Evolutionary conservation across 1,140 invertebrate species (phyloP).

Genomic region (Microplitis demolitor): DNA sequence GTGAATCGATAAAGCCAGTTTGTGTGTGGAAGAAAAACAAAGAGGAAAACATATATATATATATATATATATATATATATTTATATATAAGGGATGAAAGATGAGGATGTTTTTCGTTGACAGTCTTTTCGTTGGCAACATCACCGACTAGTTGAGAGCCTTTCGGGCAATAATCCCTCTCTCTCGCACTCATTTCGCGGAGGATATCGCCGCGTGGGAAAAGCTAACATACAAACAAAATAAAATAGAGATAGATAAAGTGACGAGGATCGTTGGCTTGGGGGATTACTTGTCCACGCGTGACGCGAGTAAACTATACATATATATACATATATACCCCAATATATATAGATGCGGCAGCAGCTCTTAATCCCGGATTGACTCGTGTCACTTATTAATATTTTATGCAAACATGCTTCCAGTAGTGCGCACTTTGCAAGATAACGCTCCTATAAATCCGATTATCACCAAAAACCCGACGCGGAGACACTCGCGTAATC

Average conservation of each 20-base stretch:
- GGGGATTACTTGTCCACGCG: slow-evolving; percentile 34
- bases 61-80: background rate
- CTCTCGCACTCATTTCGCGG: background rate
- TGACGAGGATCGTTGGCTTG: slow-evolving; percentile 35
- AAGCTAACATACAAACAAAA: slow-evolving; percentile 56
- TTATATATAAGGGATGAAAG: slow-evolving; percentile 1
- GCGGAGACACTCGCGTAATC: background rate
- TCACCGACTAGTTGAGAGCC: background rate
- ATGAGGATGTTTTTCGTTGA: background rate
- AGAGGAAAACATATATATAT: background rate
- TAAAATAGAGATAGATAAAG: slow-evolving; percentile 62
- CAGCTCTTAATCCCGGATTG: slow-evolving; percentile 58
- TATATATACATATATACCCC: background rate
- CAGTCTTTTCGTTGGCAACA: background rate
- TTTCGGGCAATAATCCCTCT: slow-evolving; percentile 27
- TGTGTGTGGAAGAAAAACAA: background rate
- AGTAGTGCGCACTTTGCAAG: slow-evolving; percentile 6
- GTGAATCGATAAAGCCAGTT: slow-evolving; percentile 4
- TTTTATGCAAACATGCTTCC: slow-evolving; percentile 59
- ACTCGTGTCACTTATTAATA: slow-evolving; percentile 64
- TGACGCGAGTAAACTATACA: background rate
- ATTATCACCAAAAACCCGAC: slow-evolving; percentile 6
- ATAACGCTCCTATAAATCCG: slow-evolving; percentile 12
- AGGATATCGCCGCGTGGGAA: slow-evolving; percentile 48
- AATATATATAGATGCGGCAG: background rate